A percentile compares a stretch with the other conserved stretches of the same genome.
Conservation (phyloP, 2,888 invertebrate genomes). For the Tenthredo notha region DNA sequence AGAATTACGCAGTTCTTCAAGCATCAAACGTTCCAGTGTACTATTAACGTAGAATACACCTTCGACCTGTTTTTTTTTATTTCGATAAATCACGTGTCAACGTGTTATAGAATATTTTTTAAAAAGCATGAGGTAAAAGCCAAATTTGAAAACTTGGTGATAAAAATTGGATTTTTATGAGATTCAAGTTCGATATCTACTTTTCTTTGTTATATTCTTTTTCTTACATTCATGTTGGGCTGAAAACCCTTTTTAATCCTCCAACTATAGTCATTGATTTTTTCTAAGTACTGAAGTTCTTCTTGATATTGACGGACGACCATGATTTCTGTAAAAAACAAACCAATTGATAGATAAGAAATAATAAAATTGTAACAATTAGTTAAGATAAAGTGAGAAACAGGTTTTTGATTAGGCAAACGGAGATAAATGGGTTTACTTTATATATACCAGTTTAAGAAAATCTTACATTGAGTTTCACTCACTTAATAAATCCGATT, state of each 20-base stretch:
- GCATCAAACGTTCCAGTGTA: constrained; percentile 95
- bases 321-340: constrained; percentile 81
- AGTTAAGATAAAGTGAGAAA: not conserved
- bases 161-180: not conserved
- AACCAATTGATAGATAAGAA: not conserved
- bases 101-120: not conserved
- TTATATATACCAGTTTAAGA: not conserved
- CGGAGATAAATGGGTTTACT: not conserved
- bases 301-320: constrained; percentile 95
- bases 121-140: not conserved
- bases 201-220: no score
- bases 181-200: not conserved
- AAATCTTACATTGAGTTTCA: not conserved
- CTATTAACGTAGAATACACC: constrained; percentile 98
- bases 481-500: not conserved
- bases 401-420: not conserved
- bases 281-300: constrained; percentile 95
- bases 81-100: constrained; percentile 44
- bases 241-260: constrained; percentile 99
- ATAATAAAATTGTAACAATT: not conserved
- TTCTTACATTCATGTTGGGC: constrained; percentile 95
- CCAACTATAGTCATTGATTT: constrained; percentile 92
- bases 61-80: constrained; percentile 85
- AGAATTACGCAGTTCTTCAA: constrained; percentile 95
- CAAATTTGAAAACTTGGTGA: constrained; percentile 24